These are phyloP conservation scores for Montifringilla adamsi DNA, from an alignment of 2,113 vertebrate species.

Conservation along the genomic window DNA sequence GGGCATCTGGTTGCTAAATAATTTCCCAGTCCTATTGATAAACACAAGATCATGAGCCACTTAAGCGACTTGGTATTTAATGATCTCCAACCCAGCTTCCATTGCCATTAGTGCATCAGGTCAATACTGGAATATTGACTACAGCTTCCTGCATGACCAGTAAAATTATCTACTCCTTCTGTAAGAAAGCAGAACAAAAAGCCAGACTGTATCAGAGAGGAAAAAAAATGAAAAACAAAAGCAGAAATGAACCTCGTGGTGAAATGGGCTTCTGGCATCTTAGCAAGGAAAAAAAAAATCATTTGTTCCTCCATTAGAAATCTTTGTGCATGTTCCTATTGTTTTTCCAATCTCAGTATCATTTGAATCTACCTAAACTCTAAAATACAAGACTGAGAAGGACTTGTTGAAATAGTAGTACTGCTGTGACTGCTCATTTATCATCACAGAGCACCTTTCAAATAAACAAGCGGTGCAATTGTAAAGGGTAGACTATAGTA, in stretches of 20 bases:
- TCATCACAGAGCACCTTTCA: not conserved
- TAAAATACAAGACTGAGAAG: not conserved
- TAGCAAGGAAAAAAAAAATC: not conserved
- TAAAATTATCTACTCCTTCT: not conserved
- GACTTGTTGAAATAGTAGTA: not conserved
- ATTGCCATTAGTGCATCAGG: not conserved
- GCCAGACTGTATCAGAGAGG: not conserved
- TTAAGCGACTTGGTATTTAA: not conserved
- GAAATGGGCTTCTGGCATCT: not conserved
- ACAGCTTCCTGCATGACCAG: not conserved
- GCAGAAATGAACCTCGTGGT: not conserved
- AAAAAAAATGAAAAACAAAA: not conserved
- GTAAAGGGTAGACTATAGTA: not conserved
- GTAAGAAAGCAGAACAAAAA: not conserved
- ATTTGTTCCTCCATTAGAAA: not conserved
- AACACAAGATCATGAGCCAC: not conserved
- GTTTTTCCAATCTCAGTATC: not conserved
- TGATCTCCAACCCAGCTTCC: fast-evolving
- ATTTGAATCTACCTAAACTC: not conserved
- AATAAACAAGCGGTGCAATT: not conserved
- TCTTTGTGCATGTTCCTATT: not conserved
- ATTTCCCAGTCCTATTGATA: not conserved
- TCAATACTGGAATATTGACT: not conserved
- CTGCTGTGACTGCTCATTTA: not conserved
- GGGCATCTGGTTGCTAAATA: not conserved